Evolutionary conservation across 2,113 vertebrate genomes (phyloP), one percentile per base, ranked within the genome.

Genomic region (Hippocampus barbouri): DNA sequence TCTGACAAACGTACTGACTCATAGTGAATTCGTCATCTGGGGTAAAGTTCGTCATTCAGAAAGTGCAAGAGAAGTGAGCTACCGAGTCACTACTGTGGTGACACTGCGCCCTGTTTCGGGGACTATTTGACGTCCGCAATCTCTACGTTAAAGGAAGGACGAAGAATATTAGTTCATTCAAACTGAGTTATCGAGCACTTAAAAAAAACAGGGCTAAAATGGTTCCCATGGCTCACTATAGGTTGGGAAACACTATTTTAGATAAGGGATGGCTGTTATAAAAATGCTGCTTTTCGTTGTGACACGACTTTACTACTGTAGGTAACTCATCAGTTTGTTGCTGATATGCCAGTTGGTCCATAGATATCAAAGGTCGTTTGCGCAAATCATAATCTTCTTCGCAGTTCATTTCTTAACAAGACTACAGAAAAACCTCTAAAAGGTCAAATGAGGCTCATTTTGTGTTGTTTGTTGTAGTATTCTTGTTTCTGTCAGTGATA

Each of bases 21-120:
- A n/a, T 6, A 45, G 12, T 23, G n/a, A 34, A 25, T 23, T 73
- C 3, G 4, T 53, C 12, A 45, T 76, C 3, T 70, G 62, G 87
- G 78, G 4, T 49, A 83, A 86, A 86, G 81, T 78, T 81, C 78
- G 73, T 20, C 64, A 53, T 10, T 15, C 6, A 34, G 12, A 45
- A 68, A 70, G 12, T 68, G 53, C 47, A 49, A 4, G 27, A 23
- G 62, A 59, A 59, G 49, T 12, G 41, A 72, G 30, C 47, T 69
- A 49, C n/a, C 15, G 15, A 12, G 66, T 38, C 18, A 34, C 43
- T 23, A 4, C 30, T 34, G 2, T 15, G 18, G 30, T 38, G 30
- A 21, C 34, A 9, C 20, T 43, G 11, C 27, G 64, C 27, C 57
- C 43, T 27, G 4, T 7, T n/a, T 10, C 9, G 6, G 51, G 34